Conservation (phyloP, 2,888 invertebrate species). For the Plebejus argus region DNA sequence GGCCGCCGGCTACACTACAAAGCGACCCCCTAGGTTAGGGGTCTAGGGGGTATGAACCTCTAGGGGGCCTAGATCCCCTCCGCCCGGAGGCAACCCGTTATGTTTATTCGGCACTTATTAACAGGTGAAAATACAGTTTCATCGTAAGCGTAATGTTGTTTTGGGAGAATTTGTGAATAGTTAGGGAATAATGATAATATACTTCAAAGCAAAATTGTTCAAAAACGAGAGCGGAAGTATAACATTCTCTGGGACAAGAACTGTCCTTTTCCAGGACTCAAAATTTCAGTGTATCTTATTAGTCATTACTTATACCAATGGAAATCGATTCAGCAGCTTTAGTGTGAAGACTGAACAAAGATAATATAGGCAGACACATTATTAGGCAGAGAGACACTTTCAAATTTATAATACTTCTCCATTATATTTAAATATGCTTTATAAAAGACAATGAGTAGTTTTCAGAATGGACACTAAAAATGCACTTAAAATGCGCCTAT, state of each 20-base stretch:
- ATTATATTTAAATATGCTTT: neutral
- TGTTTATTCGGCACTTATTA: slow-evolving; percentile 54
- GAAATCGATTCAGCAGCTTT: neutral
- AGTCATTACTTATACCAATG: neutral
- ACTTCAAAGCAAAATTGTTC: no score
- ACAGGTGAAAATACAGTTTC: slow-evolving; percentile 49
- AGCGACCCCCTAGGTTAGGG: slow-evolving; percentile 52
- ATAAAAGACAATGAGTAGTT: neutral
- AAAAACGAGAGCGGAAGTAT: no score
- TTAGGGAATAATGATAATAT: no score
- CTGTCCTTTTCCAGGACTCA: no score
- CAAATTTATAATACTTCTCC: neutral
- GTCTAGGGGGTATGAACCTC: slow-evolving; percentile 45
- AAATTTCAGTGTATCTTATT: no score
- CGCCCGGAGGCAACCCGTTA: slow-evolving; percentile 64
- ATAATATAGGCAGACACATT: neutral
- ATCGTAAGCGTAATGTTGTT: neutral
- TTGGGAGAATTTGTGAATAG: neutral
- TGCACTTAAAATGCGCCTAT: slow-evolving; percentile 35
- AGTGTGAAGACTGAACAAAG: neutral
- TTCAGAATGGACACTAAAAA: slow-evolving; percentile 12
- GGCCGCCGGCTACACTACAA: slow-evolving; percentile 66
- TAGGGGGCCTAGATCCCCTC: slow-evolving; percentile 60
- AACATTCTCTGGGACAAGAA: no score
- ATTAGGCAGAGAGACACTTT: neutral